Conservation (phyloP, 2,113 vertebrate species). For the Hippocampus barbouri region DNA sequence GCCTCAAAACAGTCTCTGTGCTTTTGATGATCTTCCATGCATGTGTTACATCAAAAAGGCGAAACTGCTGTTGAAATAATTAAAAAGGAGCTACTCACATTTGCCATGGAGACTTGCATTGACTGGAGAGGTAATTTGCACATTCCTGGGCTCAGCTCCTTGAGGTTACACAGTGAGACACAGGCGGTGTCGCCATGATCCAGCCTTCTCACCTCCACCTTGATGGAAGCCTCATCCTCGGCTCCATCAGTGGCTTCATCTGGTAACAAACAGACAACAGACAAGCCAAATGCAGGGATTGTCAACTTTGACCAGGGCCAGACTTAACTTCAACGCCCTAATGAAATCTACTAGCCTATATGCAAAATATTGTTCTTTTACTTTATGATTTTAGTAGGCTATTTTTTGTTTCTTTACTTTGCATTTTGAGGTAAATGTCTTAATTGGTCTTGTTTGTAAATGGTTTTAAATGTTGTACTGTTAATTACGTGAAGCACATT, state of each 20-base stretch:
- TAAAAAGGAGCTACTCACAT: conserved; percentile 47
- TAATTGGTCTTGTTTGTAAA: too few species aligned
- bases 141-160: conserved; percentile 51
- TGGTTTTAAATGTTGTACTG: too few species aligned
- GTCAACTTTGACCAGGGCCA: background rate
- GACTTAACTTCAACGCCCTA: background rate
- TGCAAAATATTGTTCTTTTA: too few species aligned
- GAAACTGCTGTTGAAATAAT: background rate
- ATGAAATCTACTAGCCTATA: background rate
- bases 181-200: conserved; percentile 65
- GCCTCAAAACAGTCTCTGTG: background rate
- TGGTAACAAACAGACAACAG: conserved; percentile 17
- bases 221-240: conserved; percentile 37
- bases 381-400: too few species aligned
- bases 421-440: too few species aligned
- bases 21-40: conserved; percentile 1
- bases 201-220: conserved; percentile 65
- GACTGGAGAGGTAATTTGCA: conserved; percentile 60
- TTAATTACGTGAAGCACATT: too few species aligned
- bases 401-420: too few species aligned
- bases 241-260: conserved; percentile 1
- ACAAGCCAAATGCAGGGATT: conserved; percentile 12
- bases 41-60: background rate
- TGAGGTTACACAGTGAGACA: conserved; percentile 58
- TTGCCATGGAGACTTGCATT: conserved; percentile 65